Evolutionary conservation across 2,888 invertebrate species (phyloP).

Genomic region (Epinotia demarniana): DNA sequence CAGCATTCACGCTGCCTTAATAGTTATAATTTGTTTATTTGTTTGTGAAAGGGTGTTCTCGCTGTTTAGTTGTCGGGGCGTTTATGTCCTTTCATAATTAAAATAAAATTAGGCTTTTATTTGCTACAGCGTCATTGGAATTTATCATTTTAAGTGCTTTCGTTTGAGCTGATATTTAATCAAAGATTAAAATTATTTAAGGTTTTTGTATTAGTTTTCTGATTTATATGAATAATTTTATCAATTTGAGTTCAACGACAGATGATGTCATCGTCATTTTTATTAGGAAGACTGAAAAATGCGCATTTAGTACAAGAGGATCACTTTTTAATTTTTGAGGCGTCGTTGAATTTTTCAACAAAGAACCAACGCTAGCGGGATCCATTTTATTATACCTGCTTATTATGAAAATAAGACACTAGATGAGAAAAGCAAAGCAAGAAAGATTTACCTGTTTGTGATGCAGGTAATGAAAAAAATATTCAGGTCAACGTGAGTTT

Average conservation of each 20-base stretch:
- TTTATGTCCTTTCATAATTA: constrained; percentile 16
- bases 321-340: constrained; percentile 57
- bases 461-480: constrained; percentile 76
- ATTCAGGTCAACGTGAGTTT: constrained; percentile 66
- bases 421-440: constrained; percentile 60
- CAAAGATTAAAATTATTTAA: neutral
- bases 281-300: constrained; percentile 33
- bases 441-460: constrained; percentile 66
- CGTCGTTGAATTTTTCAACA: constrained; percentile 54
- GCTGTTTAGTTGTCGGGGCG: constrained; percentile 29
- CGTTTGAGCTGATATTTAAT: neutral
- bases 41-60: constrained; percentile 43
- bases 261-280: neutral
- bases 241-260: neutral
- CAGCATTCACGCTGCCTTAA: constrained; percentile 72
- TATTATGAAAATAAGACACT: constrained; percentile 63
- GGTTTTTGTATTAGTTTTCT: neutral
- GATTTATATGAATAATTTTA: neutral
- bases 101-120: constrained; percentile 25
- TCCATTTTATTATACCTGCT: constrained; percentile 59
- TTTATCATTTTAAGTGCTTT: constrained; percentile 8
- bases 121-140: neutral
- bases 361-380: constrained; percentile 56
- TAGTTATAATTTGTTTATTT: constrained; percentile 77
- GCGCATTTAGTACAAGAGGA: constrained; percentile 31